These are phyloP conservation scores for Xanthostigma xanthostigma DNA, from an alignment of 2,888 invertebrate genomes.

Conservation along the genomic window DNA sequence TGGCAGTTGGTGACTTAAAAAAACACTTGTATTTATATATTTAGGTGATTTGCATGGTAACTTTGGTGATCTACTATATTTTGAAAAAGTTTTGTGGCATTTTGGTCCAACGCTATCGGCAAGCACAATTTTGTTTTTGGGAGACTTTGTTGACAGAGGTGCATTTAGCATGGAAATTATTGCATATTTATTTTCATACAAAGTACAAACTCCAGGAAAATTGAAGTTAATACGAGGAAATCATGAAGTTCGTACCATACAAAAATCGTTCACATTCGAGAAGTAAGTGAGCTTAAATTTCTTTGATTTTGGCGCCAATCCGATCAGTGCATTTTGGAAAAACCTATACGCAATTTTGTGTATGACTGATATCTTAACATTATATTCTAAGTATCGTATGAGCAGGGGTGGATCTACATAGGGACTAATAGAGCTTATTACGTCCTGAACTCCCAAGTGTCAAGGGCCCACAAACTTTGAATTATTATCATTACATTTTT, in stretches of 20 bases:
- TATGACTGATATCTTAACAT: too few relatives aligned
- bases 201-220: conserved; percentile 47
- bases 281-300: conserved; percentile 28
- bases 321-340: too few relatives aligned
- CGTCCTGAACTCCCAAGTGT: too few relatives aligned
- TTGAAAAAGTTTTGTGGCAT: conserved; percentile 56
- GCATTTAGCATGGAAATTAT: conserved; percentile 51
- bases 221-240: conserved; percentile 54
- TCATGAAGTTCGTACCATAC: conserved; percentile 59
- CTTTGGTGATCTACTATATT: conserved; percentile 46
- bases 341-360: too few relatives aligned
- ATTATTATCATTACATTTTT: too few relatives aligned
- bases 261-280: conserved; percentile 57
- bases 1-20: neutral
- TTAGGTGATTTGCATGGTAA: conserved; percentile 65
- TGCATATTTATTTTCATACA: conserved; percentile 53
- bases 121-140: conserved; percentile 50
- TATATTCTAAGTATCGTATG: too few relatives aligned
- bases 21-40: neutral
- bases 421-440: too few relatives aligned
- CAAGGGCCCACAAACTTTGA: too few relatives aligned
- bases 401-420: too few relatives aligned
- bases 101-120: conserved; percentile 48
- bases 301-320: neutral
- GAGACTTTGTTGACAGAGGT: conserved; percentile 66